A percentile compares a stretch with the other conserved stretches of the same genome.
Evolutionary conservation across 2,113 vertebrate species (phyloP).

Genomic region (Cyanoderma ruficeps): DNA sequence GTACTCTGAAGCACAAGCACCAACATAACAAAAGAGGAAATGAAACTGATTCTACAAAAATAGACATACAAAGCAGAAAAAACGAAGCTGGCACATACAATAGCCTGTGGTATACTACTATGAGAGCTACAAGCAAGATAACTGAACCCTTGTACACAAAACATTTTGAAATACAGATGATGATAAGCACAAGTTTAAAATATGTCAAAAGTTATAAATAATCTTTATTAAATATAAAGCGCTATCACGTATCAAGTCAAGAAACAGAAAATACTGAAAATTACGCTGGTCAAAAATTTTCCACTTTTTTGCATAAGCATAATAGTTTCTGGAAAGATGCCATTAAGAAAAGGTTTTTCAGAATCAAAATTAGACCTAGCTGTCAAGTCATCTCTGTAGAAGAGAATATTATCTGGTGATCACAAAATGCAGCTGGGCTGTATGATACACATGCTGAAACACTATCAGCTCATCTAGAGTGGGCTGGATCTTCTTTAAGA

Average conservation of each 20-base stretch:
- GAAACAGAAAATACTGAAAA: not conserved
- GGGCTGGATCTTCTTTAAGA: not conserved
- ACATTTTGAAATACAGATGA: not conserved
- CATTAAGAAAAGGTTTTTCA: not conserved
- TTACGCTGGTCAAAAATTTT: not conserved
- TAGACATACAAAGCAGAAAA: not conserved
- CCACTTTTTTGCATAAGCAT: not conserved
- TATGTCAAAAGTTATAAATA: not conserved
- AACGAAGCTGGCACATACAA: not conserved
- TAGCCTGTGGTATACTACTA: not conserved
- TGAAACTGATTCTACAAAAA: conserved; percentile 11
- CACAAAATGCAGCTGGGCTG: not conserved
- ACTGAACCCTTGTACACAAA: not conserved
- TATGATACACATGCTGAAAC: not conserved
- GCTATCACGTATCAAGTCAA: not conserved
- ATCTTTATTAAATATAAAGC: not conserved
- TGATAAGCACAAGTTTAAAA: not conserved
- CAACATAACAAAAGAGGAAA: not conserved
- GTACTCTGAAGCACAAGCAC: not conserved
- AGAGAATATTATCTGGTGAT: not conserved
- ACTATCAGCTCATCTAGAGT: not conserved
- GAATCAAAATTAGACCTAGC: not conserved
- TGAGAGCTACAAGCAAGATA: not conserved
- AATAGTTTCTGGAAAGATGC: not conserved
- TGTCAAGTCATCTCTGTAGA: not conserved